A percentile compares a stretch with the other conserved stretches of the same genome.
phyloP scores from a whole-genome alignment of 2,888 invertebrate genomes.

The Drosophila ustulata region DNA sequence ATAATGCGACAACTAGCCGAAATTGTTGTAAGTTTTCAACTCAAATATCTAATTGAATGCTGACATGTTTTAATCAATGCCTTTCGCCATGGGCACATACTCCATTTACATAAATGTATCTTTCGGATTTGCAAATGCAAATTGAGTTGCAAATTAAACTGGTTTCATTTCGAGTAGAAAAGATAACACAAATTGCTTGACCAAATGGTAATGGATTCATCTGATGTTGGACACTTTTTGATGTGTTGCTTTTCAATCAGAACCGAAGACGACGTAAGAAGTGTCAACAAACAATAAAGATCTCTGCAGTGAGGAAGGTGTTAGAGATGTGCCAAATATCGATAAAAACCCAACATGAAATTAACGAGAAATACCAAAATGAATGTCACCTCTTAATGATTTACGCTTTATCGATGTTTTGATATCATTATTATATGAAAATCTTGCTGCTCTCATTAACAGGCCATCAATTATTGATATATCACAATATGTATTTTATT shows the following conservation, averaged over 20 bases:
- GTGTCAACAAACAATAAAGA: background rate
- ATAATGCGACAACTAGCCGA: background rate
- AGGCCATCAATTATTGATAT: too few relatives aligned
- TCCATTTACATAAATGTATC: slow-evolving; percentile 18
- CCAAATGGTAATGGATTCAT: slow-evolving; percentile 24
- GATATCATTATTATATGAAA: background rate
- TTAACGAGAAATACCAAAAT: background rate
- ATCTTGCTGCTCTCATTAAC: too few relatives aligned
- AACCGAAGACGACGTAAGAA: background rate
- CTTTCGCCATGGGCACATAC: background rate
- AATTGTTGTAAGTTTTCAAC: background rate
- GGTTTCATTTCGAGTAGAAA: slow-evolving; percentile 16
- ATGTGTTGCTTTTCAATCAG: slow-evolving; percentile 2
- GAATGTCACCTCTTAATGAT: background rate
- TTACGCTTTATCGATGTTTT: background rate
- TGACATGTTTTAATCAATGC: slow-evolving; percentile 15
- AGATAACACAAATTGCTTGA: slow-evolving; percentile 14
- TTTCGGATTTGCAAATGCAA: slow-evolving; percentile 5
- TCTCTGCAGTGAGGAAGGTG: background rate
- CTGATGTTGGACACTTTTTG: slow-evolving; percentile 2
- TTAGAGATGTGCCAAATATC: background rate
- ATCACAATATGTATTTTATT: too few relatives aligned
- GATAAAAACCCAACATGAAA: background rate
- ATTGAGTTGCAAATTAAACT: slow-evolving; percentile 31
- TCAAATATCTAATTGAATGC: slow-evolving; percentile 15